phyloP scores from a whole-genome alignment of 2,888 invertebrate genomes.

The Periphyllus acericola region DNA sequence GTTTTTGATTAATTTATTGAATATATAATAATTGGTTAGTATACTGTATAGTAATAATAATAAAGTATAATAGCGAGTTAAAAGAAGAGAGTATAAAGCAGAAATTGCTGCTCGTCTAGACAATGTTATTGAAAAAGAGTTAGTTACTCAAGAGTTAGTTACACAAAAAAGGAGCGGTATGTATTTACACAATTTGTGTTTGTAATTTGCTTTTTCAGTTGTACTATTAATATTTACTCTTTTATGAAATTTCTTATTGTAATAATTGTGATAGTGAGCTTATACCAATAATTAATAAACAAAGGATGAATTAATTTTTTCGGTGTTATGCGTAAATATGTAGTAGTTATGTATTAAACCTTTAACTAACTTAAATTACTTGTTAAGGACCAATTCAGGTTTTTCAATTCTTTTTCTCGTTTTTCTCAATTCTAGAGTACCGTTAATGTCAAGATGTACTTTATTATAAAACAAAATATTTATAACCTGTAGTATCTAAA shows the following conservation, averaged over 20 bases:
- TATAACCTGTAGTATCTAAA: not conserved
- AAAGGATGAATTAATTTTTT: too few relatives aligned
- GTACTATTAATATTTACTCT: not conserved
- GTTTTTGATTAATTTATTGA: too few relatives aligned
- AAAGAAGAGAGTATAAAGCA: constrained; percentile 94
- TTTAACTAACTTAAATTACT: too few relatives aligned
- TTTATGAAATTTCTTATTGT: constrained; percentile 17
- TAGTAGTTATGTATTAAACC: too few relatives aligned
- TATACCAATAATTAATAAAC: too few relatives aligned
- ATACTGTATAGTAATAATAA: too few relatives aligned
- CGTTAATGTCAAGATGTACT: not conserved
- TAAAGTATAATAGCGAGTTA: constrained; percentile 95
- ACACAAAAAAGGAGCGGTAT: constrained; percentile 88
- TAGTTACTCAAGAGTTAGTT: constrained; percentile 93
- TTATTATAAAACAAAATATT: constrained; percentile 1
- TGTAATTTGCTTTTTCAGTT: not conserved
- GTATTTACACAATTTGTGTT: not conserved
- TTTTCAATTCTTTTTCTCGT: too few relatives aligned
- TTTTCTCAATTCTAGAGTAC: too few relatives aligned
- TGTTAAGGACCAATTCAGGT: too few relatives aligned
- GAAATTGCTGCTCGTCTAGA: constrained; percentile 95
- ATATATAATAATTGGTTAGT: too few relatives aligned
- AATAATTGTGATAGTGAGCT: too few relatives aligned
- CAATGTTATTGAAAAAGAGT: constrained; percentile 94
- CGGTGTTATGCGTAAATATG: too few relatives aligned